Evolutionary conservation across 2,888 invertebrate species (phyloP), one percentile per base, ranked within the genome.

Genomic region (Pristionchus maxplancki): DNA sequence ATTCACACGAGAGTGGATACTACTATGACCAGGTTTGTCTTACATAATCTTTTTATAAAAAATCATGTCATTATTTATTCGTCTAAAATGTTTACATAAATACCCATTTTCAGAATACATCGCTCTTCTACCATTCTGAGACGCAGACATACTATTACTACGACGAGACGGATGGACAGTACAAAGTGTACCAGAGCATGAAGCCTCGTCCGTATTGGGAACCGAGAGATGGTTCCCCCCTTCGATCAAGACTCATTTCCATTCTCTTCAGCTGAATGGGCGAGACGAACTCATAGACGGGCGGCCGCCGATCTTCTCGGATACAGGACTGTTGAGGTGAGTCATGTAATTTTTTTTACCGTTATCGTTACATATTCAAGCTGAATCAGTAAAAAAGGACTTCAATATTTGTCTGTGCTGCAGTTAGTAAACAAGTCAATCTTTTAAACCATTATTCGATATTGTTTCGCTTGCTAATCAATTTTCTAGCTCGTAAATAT

Each of bases 1-100:
- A 93, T 90, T 93, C 92, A 15, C 84, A 67, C 15, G 91, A 91
- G 48, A 90, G 91, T 20, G 90, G 91, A 20, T 93, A 92, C 89
- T 94, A 90, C 84, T 94, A 92, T 88, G 92, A 94, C 88, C 90
- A 90, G 78, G 93, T 92, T 78, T 83, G 91, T 89, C 62, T n/a
- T n/a, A n/a, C n/a, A n/a, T n/a, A n/a, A n/a, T n/a, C n/a, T n/a
- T 64, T 64, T 64, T 40, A 44, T 44, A 31, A 74, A 74, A 9
- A 4, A 24, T 74, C 31, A 20, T 89, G 37, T n/a, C 88, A 40
- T 40, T 48, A 87, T 58, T 44, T 20, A 50, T 5, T n/a, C n/a
- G 37, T 40, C 15, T 40, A 17, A 15, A 15, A 2, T 71, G 34
- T 31, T 34, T 34, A 34, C 20, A 71, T 4, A 40, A 71, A 1